These are phyloP conservation scores for Champsocephalus esox DNA, from an alignment of 2,797 vertebrate species.

Conservation along the genomic window DNA sequence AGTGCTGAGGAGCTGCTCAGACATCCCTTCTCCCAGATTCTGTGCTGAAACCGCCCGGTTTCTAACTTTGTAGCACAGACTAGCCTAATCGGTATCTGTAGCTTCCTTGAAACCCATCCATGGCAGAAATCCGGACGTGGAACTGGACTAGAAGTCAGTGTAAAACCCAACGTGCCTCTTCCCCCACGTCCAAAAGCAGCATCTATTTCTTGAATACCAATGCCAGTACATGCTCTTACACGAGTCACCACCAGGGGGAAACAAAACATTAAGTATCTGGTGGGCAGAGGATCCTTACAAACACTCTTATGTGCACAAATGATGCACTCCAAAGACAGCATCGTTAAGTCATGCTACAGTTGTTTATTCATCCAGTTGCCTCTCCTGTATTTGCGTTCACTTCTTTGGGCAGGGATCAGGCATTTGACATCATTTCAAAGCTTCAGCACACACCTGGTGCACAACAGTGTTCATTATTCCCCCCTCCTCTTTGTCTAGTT, in stretches of 20 bases:
- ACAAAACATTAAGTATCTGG: slow-evolving; percentile 40
- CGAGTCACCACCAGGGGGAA: slow-evolving; percentile 72
- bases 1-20: slow-evolving; percentile 96
- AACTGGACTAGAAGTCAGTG: slow-evolving; percentile 11
- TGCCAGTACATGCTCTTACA: slow-evolving; percentile 23
- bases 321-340: slow-evolving; percentile 21
- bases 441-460: slow-evolving; percentile 25
- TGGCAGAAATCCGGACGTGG: slow-evolving; percentile 6
- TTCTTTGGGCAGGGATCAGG: slow-evolving; percentile 23
- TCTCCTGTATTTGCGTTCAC: slow-evolving; percentile 54
- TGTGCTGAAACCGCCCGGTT: slow-evolving; percentile 85
- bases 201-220: slow-evolving; percentile 21
- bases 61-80: slow-evolving; percentile 30
- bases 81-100: slow-evolving; percentile 37
- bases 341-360: slow-evolving; percentile 27
- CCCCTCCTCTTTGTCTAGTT: neutral
- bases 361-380: slow-evolving; percentile 32
- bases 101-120: slow-evolving; percentile 18
- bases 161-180: slow-evolving; percentile 18
- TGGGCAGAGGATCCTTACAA: slow-evolving; percentile 8
- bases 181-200: neutral
- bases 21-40: slow-evolving; percentile 95
- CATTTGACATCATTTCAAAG: slow-evolving; percentile 33
- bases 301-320: slow-evolving; percentile 4
- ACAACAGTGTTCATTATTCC: slow-evolving; percentile 40